Conservation (phyloP, 2,888 invertebrate species). For the Ennomos erosarius region DNA sequence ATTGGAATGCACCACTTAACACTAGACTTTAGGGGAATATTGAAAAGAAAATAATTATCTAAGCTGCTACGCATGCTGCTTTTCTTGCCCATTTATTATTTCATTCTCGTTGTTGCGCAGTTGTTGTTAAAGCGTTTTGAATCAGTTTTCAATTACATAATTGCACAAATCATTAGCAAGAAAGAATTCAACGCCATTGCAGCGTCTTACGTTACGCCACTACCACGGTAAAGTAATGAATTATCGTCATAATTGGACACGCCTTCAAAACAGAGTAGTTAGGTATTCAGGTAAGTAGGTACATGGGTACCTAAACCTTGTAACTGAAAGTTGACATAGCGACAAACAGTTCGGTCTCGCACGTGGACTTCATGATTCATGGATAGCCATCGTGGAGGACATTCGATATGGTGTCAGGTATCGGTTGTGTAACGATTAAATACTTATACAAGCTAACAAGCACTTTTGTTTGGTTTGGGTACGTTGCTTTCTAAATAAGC, state of each 20-base stretch:
- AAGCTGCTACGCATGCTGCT: no score
- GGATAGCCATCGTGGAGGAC: neutral
- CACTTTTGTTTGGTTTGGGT: slow-evolving; percentile 6
- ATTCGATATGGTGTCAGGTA: slow-evolving; percentile 12
- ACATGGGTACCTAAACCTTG: neutral
- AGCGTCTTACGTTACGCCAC: slow-evolving; percentile 1
- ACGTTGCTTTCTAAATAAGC: neutral
- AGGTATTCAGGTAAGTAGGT: no score
- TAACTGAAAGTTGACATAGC: slow-evolving; percentile 3
- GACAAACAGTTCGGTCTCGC: neutral
- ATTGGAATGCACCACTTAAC: no score
- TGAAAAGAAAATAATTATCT: no score
- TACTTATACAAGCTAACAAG: neutral
- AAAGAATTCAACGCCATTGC: neutral
- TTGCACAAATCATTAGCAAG: neutral
- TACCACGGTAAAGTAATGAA: neutral
- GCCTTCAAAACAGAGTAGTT: neutral
- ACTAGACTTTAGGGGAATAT: no score
- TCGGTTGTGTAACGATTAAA: slow-evolving; percentile 17
- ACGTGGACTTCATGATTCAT: slow-evolving; percentile 21
- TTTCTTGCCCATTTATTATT: no score
- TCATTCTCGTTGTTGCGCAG: no score
- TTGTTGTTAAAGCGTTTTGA: no score
- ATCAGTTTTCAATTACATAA: no score
- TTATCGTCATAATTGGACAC: slow-evolving; percentile 7